These are phyloP conservation scores for Grantiella picta DNA, from an alignment of 2,113 vertebrate species.

Conservation along the genomic window DNA sequence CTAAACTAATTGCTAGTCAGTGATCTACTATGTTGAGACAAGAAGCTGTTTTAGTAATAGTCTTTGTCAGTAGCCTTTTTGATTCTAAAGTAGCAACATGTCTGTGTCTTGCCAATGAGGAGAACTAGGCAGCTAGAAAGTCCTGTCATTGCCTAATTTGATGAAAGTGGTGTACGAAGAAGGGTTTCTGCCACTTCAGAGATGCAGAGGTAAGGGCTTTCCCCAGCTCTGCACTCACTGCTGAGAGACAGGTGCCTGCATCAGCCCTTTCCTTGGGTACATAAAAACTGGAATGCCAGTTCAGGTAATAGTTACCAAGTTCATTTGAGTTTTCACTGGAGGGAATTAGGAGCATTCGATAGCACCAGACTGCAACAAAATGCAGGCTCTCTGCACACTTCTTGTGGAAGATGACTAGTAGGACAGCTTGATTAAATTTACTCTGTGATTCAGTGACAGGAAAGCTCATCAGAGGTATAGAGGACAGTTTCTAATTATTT, in stretches of 20 bases:
- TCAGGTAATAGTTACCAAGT: not conserved
- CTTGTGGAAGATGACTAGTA: not conserved
- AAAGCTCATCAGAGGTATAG: not conserved
- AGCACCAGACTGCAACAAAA: not conserved
- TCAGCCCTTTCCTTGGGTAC: not conserved
- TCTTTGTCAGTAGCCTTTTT: not conserved
- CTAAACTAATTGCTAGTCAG: not conserved
- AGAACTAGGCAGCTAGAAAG: not conserved
- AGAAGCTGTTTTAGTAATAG: not conserved
- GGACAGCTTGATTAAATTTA: not conserved
- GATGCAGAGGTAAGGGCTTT: not conserved
- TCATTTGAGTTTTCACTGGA: not conserved
- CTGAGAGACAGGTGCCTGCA: not conserved
- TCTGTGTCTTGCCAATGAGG: not conserved
- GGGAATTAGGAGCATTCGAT: not conserved
- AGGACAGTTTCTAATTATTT: not conserved
- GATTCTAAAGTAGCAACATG: not conserved
- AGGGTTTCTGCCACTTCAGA: not conserved
- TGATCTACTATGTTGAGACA: not conserved
- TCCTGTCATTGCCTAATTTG: not conserved
- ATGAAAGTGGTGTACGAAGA: not conserved
- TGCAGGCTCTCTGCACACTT: fast-evolving
- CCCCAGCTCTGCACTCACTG: not conserved
- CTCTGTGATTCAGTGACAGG: not conserved
- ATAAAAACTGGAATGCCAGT: not conserved